phyloP scores from a whole-genome alignment of 92 coral and sea anemone species.

The Zoanthus sansibaricus region DNA sequence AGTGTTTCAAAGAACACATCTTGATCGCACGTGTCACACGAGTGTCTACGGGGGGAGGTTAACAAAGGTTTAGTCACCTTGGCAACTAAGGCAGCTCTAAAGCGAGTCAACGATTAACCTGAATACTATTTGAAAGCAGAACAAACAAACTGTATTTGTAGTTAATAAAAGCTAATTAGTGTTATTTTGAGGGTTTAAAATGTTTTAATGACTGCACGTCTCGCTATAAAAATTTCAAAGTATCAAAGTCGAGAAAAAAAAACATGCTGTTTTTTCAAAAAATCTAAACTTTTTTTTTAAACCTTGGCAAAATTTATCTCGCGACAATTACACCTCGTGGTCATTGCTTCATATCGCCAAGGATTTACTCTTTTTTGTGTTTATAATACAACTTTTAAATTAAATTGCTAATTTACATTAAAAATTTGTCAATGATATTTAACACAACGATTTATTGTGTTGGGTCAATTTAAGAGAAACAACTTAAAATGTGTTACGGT shows the following conservation, averaged over 20 bases:
- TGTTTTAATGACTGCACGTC: neutral
- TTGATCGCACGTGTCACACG: slow-evolving; percentile 34
- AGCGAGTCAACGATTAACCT: slow-evolving; percentile 15
- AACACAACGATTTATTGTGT: neutral
- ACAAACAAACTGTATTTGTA: slow-evolving; percentile 11
- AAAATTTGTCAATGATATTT: neutral
- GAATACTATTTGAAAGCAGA: slow-evolving; percentile 38
- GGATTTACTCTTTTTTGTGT: too few relatives aligned
- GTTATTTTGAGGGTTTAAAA: slow-evolving; percentile 25
- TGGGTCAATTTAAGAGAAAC: neutral
- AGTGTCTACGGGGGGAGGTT: neutral
- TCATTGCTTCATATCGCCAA: too few relatives aligned
- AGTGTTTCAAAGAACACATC: neutral
- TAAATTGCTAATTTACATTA: neutral
- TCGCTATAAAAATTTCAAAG: neutral
- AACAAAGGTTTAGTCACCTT: slow-evolving; percentile 33
- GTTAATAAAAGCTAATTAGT: slow-evolving; percentile 39
- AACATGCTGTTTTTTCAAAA: neutral
- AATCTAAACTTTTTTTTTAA: neutral
- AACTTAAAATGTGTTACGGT: neutral
- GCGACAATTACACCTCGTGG: too few relatives aligned
- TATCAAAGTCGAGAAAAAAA: neutral
- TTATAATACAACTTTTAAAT: too few relatives aligned
- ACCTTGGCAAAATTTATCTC: too few relatives aligned
- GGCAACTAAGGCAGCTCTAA: slow-evolving; percentile 25